Conservation (phyloP, 2,888 invertebrate species). For the Tetranychus piercei region DNA sequence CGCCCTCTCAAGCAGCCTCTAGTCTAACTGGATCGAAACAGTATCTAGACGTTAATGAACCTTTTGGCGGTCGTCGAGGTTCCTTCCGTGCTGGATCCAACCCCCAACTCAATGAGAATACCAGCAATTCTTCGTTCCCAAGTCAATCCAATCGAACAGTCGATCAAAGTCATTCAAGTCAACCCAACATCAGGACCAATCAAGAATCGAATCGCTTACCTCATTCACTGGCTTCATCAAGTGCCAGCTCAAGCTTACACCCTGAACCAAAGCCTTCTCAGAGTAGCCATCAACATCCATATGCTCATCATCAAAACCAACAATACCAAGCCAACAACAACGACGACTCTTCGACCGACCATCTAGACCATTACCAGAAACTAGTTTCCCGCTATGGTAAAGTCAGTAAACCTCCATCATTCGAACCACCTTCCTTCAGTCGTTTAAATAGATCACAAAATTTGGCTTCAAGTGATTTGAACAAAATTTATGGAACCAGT, state of each 20-base stretch:
- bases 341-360: slow-evolving; percentile 51
- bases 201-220: background rate
- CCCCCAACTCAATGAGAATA: background rate
- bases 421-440: background rate
- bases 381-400: slow-evolving; percentile 6
- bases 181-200: background rate
- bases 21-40: slow-evolving; percentile 7
- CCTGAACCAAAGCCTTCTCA: background rate
- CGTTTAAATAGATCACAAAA: background rate
- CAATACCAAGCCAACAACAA: background rate
- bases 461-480: slow-evolving; percentile 7
- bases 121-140: slow-evolving; percentile 21
- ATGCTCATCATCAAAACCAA: background rate
- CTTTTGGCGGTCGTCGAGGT: slow-evolving; percentile 23
- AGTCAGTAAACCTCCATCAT: background rate
- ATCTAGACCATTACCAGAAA: slow-evolving; percentile 63
- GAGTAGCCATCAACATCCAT: background rate
- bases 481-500: background rate
- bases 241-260: background rate
- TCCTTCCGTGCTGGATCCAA: slow-evolving; percentile 17
- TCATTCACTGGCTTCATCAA: background rate
- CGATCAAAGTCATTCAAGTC: slow-evolving; percentile 33
- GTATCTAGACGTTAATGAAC: slow-evolving; percentile 20
- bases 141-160: slow-evolving; percentile 30
- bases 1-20: background rate